phyloP scores from a whole-genome alignment of 2,113 vertebrate species.

The Progne subis region DNA sequence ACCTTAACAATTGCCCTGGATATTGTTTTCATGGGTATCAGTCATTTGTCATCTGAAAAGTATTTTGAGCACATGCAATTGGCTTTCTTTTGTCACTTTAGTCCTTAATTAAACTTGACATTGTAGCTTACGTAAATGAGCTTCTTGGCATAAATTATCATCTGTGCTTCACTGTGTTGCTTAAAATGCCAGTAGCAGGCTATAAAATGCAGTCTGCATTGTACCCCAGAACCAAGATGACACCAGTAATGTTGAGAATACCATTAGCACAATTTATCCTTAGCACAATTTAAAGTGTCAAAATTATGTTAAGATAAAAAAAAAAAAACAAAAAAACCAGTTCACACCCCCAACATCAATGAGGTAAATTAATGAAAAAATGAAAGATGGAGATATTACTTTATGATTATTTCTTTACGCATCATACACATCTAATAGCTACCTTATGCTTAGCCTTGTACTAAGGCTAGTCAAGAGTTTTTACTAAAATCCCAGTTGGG shows the following conservation, averaged over 20 bases:
- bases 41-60: neutral
- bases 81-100: constrained; percentile 24
- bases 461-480: neutral
- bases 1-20: neutral
- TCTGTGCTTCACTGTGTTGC: neutral
- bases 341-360: neutral
- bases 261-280: neutral
- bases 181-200: constrained; percentile 16
- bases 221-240: neutral
- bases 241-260: neutral
- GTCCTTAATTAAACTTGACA: constrained; percentile 55
- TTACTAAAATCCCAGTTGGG: neutral
- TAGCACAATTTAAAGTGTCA: neutral
- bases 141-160: constrained; percentile 25
- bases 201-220: neutral
- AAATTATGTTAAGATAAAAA: neutral
- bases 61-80: neutral
- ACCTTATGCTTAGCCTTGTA: neutral
- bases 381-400: neutral
- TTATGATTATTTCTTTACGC: neutral
- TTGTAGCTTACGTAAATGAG: constrained; percentile 19
- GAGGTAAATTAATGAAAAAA: neutral
- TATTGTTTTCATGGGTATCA: neutral
- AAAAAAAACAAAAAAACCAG: neutral
- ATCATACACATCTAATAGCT: neutral